Conservation (phyloP, 1,140 invertebrate species). For the Zaprionus vittiger region DNA sequence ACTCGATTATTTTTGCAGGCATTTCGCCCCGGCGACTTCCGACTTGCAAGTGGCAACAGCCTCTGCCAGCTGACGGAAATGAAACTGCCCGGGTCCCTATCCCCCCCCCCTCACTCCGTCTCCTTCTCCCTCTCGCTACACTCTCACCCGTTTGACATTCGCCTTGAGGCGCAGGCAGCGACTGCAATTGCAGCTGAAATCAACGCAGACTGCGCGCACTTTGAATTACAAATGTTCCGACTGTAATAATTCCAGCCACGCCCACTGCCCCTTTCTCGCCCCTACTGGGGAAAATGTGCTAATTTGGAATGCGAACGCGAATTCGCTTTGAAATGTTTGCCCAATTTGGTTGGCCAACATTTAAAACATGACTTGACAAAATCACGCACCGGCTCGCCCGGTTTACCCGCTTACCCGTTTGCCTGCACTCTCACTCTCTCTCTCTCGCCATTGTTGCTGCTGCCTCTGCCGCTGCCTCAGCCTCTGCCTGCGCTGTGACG, state of each 20-base stretch:
- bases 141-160: background rate
- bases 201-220: conserved; percentile 60
- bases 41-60: conserved; percentile 30
- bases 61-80: conserved; percentile 64
- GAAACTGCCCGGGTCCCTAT: conserved; percentile 56
- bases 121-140: background rate
- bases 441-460: background rate
- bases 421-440: background rate
- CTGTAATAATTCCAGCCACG: conserved; percentile 30
- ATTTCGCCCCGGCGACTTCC: conserved; percentile 36
- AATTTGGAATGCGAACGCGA: conserved; percentile 65
- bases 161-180: background rate
- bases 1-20: conserved; percentile 67
- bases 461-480: background rate
- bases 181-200: conserved; percentile 53
- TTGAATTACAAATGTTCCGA: conserved; percentile 75
- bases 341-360: conserved; percentile 80
- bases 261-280: conserved; percentile 4
- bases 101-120: background rate
- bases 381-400: conserved; percentile 59
- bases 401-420: background rate
- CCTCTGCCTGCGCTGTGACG: conserved; percentile 29
- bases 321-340: conserved; percentile 75
- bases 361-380: conserved; percentile 79
- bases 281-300: conserved; percentile 54